A percentile compares a stretch with the other conserved stretches of the same genome.
Conservation (phyloP, 30 jellyfish, hydroid and myxozoan genomes). For the Hydractinia symbiolongicarpus region DNA sequence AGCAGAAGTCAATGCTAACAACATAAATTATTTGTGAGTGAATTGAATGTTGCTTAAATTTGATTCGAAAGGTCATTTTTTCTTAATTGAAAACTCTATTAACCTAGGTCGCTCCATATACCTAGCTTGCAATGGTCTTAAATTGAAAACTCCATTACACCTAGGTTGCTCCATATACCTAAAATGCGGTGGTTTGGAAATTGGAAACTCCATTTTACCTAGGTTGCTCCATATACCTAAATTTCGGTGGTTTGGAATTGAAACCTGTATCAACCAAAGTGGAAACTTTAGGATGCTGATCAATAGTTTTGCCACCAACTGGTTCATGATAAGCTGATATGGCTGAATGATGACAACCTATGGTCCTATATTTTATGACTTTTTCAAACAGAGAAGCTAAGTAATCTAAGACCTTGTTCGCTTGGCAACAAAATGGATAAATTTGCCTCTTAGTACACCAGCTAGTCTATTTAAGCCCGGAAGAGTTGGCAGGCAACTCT, state of each 20-base stretch:
- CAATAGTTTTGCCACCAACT: slow-evolving; percentile 17
- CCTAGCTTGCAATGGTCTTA: not conserved
- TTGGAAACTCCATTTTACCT: no score
- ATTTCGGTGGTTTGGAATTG: not conserved
- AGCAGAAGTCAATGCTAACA: slow-evolving; percentile 5
- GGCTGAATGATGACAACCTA: slow-evolving; percentile 20
- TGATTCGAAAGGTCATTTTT: not conserved
- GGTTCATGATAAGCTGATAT: slow-evolving; percentile 20
- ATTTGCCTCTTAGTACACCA: slow-evolving; percentile 32
- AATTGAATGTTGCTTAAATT: not conserved
- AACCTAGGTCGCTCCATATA: no score
- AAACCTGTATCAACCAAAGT: not conserved
- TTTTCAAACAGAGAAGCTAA: slow-evolving; percentile 20
- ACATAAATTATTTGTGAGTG: not conserved
- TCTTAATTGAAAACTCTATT: no score
- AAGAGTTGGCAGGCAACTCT: slow-evolving; percentile 33
- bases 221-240: slow-evolving; percentile 23
- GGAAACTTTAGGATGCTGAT: slow-evolving; percentile 28
- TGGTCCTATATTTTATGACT: slow-evolving; percentile 15
- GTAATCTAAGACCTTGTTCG: slow-evolving; percentile 15
- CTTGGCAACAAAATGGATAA: slow-evolving; percentile 33
- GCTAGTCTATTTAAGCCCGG: slow-evolving; percentile 44
- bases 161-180: no score
- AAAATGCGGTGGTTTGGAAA: no score
- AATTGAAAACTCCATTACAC: no score